Percentiles rank a stretch among this genome's conserved stretches.
Conservation (phyloP, 2,797 vertebrate species). For the Lacerta agilis region DNA sequence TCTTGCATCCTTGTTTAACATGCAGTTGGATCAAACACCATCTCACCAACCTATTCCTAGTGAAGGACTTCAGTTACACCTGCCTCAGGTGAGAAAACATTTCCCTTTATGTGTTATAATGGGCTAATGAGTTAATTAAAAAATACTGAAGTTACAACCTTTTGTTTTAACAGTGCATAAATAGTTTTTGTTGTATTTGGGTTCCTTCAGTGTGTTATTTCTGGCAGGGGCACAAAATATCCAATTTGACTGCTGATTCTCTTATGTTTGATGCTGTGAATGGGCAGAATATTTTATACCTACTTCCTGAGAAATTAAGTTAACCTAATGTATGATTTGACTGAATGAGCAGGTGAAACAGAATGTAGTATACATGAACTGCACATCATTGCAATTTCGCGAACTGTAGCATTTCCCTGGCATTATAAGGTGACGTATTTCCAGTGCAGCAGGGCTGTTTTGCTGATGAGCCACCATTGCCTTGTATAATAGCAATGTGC, state of each 20-base stretch:
- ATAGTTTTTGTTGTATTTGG: background rate
- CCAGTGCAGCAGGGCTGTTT: background rate
- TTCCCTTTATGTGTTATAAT: background rate
- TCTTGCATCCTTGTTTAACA: conserved; percentile 92
- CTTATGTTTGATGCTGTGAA: background rate
- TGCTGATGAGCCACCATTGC: background rate
- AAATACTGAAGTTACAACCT: background rate
- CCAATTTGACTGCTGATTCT: background rate
- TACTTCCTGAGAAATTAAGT: background rate
- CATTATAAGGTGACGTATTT: background rate
- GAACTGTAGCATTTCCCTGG: background rate
- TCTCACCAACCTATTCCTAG: conserved; percentile 96
- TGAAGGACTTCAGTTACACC: conserved; percentile 93
- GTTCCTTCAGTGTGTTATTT: background rate
- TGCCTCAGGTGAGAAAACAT: conserved; percentile 90
- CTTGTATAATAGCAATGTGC: background rate
- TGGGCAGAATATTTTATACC: background rate
- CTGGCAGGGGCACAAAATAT: background rate
- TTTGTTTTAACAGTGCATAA: background rate
- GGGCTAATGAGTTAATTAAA: fast-evolving
- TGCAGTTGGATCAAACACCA: conserved; percentile 96
- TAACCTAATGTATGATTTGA: background rate
- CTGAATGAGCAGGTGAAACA: background rate
- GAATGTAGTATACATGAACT: too few relatives aligned
- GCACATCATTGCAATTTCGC: background rate